Base-by-base conservation (phyloP, 2,888 invertebrate species). In the Oegoconia quadripuncta region DNA sequence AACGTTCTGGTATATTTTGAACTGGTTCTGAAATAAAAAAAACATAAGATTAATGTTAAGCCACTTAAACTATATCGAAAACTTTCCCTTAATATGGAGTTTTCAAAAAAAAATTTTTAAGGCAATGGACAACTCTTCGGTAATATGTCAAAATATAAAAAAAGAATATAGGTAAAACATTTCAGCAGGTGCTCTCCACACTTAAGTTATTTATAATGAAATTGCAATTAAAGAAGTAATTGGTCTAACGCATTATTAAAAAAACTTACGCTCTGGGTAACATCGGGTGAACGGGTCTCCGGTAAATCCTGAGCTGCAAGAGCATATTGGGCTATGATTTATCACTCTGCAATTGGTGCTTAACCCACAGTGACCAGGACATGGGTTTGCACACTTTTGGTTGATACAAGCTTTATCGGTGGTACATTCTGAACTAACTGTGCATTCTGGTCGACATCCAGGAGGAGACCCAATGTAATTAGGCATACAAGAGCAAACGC, bases 261-360 rank as follows among this genome's bases (percentile, higher is more conserved):
- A 16, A 36, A 37, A 71, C 81, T 78, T 74, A 90, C 89, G 77
- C 66, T 87, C 72, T 29, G 81, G 74, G 52, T 83, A 89, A 59
- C 93, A 93, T 55, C 90, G 88, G 20, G 89, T 89, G 55, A 93
- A 90, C n/a, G 93, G 92, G 77, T 93, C 92, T 12, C 93, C 93
- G 12, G 90, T 90, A 52, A 87, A 90, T 29, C 88, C 87, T 13
- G 74, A 56, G 15, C 81, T 86, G 64, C 95, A 95, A 35, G 90
- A 90, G 69, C 95, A 96, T 56, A 94, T 91, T 2, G 95, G 94
- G 65, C 92, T 93, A 63, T 95, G 95, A 65, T 94, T 93, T 41
- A 92, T 90, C 2, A 93, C 93, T 65, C 90, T 90, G 62, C 96
- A 96, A 25, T 89, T 81, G 3, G 93, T 87, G 56, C 92, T 91